Evolutionary conservation across 2,113 vertebrate species (phyloP), one percentile per base, ranked within the genome.

Genomic region (Tragelaphus scriptus): DNA sequence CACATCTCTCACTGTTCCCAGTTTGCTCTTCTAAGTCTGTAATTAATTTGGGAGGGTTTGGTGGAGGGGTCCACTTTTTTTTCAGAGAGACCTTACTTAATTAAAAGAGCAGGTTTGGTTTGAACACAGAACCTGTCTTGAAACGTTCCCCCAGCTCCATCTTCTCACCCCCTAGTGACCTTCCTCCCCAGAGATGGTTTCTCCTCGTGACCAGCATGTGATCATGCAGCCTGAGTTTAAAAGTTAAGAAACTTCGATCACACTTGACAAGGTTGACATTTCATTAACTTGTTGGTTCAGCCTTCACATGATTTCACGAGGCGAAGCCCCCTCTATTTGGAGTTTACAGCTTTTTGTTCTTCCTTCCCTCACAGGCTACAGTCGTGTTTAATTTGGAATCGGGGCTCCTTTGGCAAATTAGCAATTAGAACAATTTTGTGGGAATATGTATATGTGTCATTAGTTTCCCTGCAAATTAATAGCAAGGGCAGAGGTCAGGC

Each of bases 381-480:
- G 99, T 99, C 99, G 99, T 99, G 99, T 99, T 99, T 99, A 99
- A 99, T 99, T 99, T 99, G 99, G 99, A 99, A 99, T 99, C 99
- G 98, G 99, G 98, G 99, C 99, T 99, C 99, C 99, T 99, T 99
- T 98, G 99, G 99, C 99, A 99, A 99, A 99, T 99, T 99, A 99
- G 99, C 99, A 99, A 99, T 99, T 99, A 99, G 99, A 99, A 99
- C 99, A 99, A 99, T 99, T 99, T 99, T 99, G 99, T 99, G 99
- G 99, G 99, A 99, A 99, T 99, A 99, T 99, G 99, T 99, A 99
- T 99, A 99, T 99, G 99, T 99, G 99, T 99, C 99, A 99, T 99
- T 99, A 99, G 99, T 99, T 99, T 99, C 99, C 99, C 99, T 99
- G 99, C 99, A 99, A 99, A 99, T 99, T 99, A 99, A 99, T 99